phyloP scores from a whole-genome alignment of 23 tunicate genomes.

The Diplosoma virens region DNA sequence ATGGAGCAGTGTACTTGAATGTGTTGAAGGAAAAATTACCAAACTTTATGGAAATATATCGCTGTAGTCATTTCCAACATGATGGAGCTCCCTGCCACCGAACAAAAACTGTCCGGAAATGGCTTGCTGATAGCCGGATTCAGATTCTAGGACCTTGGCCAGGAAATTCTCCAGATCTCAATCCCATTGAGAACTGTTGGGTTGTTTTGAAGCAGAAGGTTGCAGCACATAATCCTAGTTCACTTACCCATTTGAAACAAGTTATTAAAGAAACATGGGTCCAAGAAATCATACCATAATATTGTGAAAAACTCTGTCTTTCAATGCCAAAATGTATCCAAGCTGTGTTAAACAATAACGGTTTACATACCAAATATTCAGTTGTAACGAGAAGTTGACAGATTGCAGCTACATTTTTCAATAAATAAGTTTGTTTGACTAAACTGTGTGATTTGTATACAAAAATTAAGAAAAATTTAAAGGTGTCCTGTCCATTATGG shows the following conservation, averaged over 20 bases:
- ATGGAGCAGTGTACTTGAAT: too few relatives aligned
- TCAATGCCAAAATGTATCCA: conserved; percentile 2
- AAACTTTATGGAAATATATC: neutral
- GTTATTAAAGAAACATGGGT: conserved; percentile 1
- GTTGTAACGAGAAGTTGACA: neutral
- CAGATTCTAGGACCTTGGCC: conserved; percentile 4
- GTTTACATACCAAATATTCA: neutral
- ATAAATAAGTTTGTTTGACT: neutral
- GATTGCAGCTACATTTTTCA: neutral
- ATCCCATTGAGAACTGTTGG: conserved; percentile 18
- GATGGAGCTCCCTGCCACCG: conserved; percentile 16
- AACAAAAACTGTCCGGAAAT: neutral
- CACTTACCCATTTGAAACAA: conserved; percentile 4
- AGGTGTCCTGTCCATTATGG: neutral
- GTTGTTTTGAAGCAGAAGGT: conserved; percentile 4
- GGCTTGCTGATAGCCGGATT: neutral
- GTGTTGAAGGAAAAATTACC: neutral
- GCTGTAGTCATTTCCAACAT: neutral
- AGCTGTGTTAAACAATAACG: neutral
- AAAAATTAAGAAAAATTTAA: neutral
- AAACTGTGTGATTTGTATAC: neutral
- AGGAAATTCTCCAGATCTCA: conserved; percentile 13
- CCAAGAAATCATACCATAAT: neutral
- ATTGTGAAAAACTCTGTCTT: neutral
- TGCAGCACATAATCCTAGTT: conserved; percentile 12